Evolutionary conservation across 2,888 invertebrate genomes (phyloP).

Genomic region (Nephrotoma guestfalica): DNA sequence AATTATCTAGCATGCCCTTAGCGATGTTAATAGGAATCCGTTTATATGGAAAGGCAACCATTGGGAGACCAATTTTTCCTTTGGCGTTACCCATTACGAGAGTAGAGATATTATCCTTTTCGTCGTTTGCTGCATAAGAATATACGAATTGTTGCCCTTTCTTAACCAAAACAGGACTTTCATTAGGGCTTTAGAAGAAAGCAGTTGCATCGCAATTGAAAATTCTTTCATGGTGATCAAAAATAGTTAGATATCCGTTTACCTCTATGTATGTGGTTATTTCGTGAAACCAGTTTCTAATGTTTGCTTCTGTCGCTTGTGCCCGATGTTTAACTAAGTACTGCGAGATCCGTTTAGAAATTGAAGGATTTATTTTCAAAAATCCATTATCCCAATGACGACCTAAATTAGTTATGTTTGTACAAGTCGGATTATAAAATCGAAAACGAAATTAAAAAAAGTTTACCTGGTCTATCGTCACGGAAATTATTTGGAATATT

Average conservation of each 20-base stretch:
- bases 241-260: background rate
- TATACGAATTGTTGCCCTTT: background rate
- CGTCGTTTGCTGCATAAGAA: background rate
- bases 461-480: too few species aligned
- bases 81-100: background rate
- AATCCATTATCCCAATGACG: background rate
- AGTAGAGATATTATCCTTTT: background rate
- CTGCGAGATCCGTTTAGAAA: background rate
- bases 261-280: background rate
- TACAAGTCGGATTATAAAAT: too few species aligned
- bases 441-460: too few species aligned
- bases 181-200: too few species aligned
- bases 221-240: too few species aligned
- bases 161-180: background rate
- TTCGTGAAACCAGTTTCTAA: background rate
- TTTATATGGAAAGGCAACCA: slow-evolving; percentile 1
- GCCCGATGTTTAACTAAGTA: background rate
- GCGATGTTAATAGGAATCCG: background rate
- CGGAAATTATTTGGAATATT: too few species aligned
- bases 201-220: slow-evolving; percentile 2
- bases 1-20: slow-evolving; percentile 11
- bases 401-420: background rate
- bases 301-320: background rate
- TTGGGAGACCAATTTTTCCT: background rate
- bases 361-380: background rate